Base-by-base conservation (phyloP, 2,113 vertebrate species). In the Diglossa brunneiventris region DNA sequence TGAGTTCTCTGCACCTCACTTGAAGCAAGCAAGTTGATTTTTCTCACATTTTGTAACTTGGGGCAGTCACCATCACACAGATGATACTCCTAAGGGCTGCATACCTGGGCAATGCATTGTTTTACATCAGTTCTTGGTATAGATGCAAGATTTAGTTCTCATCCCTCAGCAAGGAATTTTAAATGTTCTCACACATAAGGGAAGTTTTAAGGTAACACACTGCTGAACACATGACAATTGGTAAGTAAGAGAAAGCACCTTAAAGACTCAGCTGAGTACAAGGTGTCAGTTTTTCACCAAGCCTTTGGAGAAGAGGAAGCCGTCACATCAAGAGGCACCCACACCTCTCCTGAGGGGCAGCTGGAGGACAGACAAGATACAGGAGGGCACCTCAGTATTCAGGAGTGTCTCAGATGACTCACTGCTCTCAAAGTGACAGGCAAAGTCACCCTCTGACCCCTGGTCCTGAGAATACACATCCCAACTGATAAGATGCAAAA, bases 341-440 rank as follows among this genome's bases (percentile, higher is more conserved):
- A n/a, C 0, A 2, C 26, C 37, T 39, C 63, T 89, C 77, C 42
- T 8, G 18, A 88, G 44, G 5, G 35, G 49, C 49, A 90, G 67
- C 58, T 42, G 35, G 30, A 92, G 33, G 52, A 18, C 70, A 79
- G 28, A 33, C 3, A 49, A 49, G 61, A 33, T 9, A 56, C 2
- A 6, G 0, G 0, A 67, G 23, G 15, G 26, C 42, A 67, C 13
- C 27, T 53, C n/a, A 37, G 24, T 4, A 21, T 5, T 70, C 73
- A 59, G 44, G 26, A 77, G 37, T 6, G 30, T 26, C 46, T 62
- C 55, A 62, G 41, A 44, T 6, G 23, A 53, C 11, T 41, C 78
- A 21, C 23, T 47, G 0, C 63, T 72, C 55, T 28, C 44, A 9
- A 20, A 31, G 13, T 3, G 23, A 56, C 46, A 69, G 21, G 21